Evolutionary conservation across 2,888 invertebrate genomes (phyloP), one percentile per base, ranked within the genome.

Genomic region (Mactromeris polynyma): DNA sequence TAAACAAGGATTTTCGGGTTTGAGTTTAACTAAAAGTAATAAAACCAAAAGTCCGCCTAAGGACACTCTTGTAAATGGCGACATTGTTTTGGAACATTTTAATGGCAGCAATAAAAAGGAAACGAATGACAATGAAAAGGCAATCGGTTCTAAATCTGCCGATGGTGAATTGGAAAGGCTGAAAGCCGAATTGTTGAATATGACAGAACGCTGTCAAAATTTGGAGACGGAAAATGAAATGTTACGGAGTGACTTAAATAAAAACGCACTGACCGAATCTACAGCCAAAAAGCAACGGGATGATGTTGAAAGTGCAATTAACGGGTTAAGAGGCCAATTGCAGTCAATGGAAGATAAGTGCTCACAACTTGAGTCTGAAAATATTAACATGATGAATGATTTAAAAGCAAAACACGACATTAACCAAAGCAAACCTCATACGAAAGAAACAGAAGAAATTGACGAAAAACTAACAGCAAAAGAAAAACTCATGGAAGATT

Each of bases 111-210:
- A 46, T 46, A 46, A 31, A n/a, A 51, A 54, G 33, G 46, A 64
- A 42, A 26, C 54, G 42, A 26, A 54, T 40, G 58, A 78, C 17
- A 58, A n/a, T 78, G 78, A n/a, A 26, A 26, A 11, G 77, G 21
- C 73, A 58, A 33, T 46, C 58, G 81, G 64, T 42, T 40, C 36
- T 64, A 73, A 78, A 38, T 54, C 40, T 80, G 69, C 84, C 36
- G 85, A 92, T 36, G 80, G 98, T 95, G 98, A 98, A 95, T 96
- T 98, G 88, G 98, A 98, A 96, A 97, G 97, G 88, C 98, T 94
- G 79, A 94, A 87, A 88, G 85, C 86, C 58, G 93, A 94, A 84
- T 87, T 95, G 36, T 58, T 89, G 9, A 89, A 90, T 38, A 94
- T 95, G 94, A 94, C 94, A 81, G 91, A 92, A 46, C 93, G 93